These are phyloP conservation scores for Plecturocebus donacophilus DNA, from an alignment of 2,113 vertebrate genomes.

Conservation along the genomic window DNA sequence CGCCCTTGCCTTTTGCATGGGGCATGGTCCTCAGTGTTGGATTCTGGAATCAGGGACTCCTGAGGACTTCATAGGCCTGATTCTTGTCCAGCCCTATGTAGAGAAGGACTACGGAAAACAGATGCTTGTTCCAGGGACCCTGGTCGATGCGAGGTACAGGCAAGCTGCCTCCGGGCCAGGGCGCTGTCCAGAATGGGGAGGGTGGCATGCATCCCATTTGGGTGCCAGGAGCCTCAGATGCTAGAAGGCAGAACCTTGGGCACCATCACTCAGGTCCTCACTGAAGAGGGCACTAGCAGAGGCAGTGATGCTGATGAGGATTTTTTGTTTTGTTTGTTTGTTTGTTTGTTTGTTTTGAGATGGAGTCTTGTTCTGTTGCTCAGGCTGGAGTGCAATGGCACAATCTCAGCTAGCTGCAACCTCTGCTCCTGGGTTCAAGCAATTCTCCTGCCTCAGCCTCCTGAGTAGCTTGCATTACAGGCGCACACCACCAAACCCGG, in stretches of 20 bases:
- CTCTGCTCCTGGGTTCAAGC: too few species aligned
- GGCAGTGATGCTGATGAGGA: fast-evolving
- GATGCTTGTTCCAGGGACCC: not conserved
- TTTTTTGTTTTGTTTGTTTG: too few species aligned
- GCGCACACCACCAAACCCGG: too few species aligned
- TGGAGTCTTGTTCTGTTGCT: too few species aligned
- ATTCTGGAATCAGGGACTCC: not conserved
- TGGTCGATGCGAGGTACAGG: not conserved
- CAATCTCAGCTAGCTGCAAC: too few species aligned
- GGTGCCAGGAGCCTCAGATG: not conserved
- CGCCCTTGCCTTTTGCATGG: not conserved
- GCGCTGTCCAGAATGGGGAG: not conserved
- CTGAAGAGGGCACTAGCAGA: not conserved
- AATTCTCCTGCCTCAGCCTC: too few species aligned
- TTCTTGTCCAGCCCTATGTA: not conserved
- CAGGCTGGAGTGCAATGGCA: too few species aligned
- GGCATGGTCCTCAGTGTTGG: not conserved
- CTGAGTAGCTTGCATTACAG: too few species aligned
- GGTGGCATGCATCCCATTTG: fast-evolving
- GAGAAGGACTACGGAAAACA: not conserved
- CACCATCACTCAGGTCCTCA: not conserved
- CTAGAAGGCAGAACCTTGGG: not conserved
- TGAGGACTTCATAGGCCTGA: not conserved
- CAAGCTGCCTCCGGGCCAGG: not conserved
- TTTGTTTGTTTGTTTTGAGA: too few species aligned